These are phyloP conservation scores for Novumbra hubbsi DNA, from an alignment of 2,797 vertebrate genomes.

Conservation along the genomic window DNA sequence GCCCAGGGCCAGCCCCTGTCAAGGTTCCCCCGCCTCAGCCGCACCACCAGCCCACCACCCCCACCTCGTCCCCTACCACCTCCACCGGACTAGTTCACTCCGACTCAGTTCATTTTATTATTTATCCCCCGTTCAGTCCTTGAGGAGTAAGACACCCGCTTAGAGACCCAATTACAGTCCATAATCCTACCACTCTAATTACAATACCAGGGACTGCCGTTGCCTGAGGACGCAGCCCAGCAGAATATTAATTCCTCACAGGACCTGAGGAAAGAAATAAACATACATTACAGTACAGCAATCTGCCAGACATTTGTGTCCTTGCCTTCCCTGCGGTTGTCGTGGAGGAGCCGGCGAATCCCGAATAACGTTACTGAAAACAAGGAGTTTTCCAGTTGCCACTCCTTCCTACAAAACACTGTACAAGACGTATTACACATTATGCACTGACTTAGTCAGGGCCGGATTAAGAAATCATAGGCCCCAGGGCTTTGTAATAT, in stretches of 20 bases:
- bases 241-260: too few species aligned
- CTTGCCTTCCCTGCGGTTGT: neutral
- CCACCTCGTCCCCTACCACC: neutral
- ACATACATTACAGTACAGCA: neutral
- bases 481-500: too few species aligned
- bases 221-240: neutral
- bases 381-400: neutral
- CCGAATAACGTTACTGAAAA: neutral
- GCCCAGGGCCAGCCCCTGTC: slow-evolving; percentile 4
- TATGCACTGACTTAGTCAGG: neutral
- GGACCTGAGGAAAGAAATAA: neutral
- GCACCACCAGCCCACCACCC: neutral
- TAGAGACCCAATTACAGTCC: neutral
- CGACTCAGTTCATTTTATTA: neutral
- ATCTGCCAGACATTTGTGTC: neutral
- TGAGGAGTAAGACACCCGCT: neutral
- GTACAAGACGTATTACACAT: neutral
- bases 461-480: too few species aligned
- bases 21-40: neutral
- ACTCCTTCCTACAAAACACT: neutral
- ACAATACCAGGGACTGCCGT: neutral
- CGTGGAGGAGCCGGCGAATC: neutral
- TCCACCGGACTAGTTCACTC: neutral
- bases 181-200: slow-evolving; percentile 3
- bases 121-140: neutral